phyloP scores from a whole-genome alignment of 2,797 vertebrate species.

The Pipistrellus pygmaeus region DNA sequence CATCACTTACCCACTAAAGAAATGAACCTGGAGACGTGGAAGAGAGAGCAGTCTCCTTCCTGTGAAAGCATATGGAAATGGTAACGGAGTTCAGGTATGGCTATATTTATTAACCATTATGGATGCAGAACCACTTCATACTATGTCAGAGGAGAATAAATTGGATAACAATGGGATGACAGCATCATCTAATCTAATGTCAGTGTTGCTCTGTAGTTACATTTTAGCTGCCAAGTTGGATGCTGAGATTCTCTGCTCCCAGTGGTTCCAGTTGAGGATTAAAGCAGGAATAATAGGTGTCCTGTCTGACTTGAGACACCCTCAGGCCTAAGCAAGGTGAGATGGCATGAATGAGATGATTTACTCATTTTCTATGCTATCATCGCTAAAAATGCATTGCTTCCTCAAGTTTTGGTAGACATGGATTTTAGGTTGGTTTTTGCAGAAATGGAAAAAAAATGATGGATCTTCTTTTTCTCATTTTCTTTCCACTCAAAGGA shows the following conservation, averaged over 20 bases:
- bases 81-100: not conserved
- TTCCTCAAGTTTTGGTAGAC: not conserved
- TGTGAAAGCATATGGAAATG: conserved; percentile 22
- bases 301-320: not conserved
- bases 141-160: conserved; percentile 49
- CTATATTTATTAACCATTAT: conserved; percentile 52
- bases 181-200: conserved; percentile 61
- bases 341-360: not conserved
- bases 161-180: conserved; percentile 58
- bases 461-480: not conserved
- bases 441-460: not conserved
- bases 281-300: not conserved
- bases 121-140: conserved; percentile 57
- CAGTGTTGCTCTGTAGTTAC: conserved; percentile 32
- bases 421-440: conserved; percentile 6
- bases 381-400: not conserved
- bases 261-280: not conserved
- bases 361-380: not conserved
- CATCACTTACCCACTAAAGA: conserved; percentile 24
- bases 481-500: not conserved
- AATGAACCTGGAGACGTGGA: conserved; percentile 36
- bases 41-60: not conserved
- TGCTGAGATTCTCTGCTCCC: not conserved
- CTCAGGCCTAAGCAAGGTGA: not conserved
- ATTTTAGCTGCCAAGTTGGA: conserved; percentile 21